Conservation (phyloP, 2,113 vertebrate species). For the Rhadina sibilatrix region DNA sequence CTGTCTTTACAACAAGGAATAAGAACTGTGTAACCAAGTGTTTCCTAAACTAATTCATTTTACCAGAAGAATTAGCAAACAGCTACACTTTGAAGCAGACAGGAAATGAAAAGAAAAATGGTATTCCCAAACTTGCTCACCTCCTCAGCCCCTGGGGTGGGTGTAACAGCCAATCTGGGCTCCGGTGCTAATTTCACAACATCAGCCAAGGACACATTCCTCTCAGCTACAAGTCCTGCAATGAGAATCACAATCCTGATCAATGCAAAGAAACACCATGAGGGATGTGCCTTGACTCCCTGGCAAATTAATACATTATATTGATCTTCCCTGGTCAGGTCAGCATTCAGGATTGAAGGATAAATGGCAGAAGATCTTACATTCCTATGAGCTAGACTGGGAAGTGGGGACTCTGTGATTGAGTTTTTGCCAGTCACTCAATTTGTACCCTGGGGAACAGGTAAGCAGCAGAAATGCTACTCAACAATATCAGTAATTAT, state of each 20-base stretch:
- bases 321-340: slow-evolving; percentile 61
- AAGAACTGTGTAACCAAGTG: background rate
- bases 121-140: slow-evolving; percentile 59
- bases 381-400: background rate
- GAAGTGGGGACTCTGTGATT: slow-evolving; percentile 16
- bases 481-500: slow-evolving; percentile 67
- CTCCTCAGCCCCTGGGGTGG: slow-evolving; percentile 72
- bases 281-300: slow-evolving; percentile 52
- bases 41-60: background rate
- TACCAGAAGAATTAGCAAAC: background rate
- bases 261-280: slow-evolving; percentile 54
- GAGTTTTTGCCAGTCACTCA: slow-evolving; percentile 66
- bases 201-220: slow-evolving; percentile 75
- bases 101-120: background rate
- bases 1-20: background rate
- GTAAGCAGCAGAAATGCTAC: slow-evolving; percentile 38
- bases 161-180: slow-evolving; percentile 77
- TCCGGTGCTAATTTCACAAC: slow-evolving; percentile 75
- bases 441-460: background rate
- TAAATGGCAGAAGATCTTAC: slow-evolving; percentile 64
- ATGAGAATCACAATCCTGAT: slow-evolving; percentile 47
- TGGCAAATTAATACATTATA: slow-evolving; percentile 68
- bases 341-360: slow-evolving; percentile 65
- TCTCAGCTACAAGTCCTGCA: slow-evolving; percentile 77
- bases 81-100: background rate